A percentile compares a stretch with the other conserved stretches of the same genome.
These are phyloP conservation scores for Hylyphantes graminicola DNA, from an alignment of 1,140 invertebrate species.

Conservation along the genomic window DNA sequence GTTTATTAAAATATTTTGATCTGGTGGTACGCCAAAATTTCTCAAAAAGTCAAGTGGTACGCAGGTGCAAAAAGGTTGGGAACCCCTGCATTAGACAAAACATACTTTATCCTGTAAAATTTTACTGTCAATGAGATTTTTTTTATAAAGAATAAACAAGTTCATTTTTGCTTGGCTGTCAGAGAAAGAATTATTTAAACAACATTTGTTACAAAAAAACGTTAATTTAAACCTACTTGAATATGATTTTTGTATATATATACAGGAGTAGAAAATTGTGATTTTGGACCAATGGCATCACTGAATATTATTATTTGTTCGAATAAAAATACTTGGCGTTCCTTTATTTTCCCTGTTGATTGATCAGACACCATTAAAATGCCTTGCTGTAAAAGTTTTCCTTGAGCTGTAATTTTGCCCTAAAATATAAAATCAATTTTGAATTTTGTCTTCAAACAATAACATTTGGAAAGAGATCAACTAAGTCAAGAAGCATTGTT, in stretches of 20 bases:
- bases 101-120: too few species aligned
- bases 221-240: conserved; percentile 77
- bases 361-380: conserved; percentile 84
- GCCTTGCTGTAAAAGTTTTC: conserved; percentile 93
- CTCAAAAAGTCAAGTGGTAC: too few species aligned
- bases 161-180: too few species aligned
- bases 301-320: conserved; percentile 98
- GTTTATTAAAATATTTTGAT: too few species aligned
- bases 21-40: too few species aligned
- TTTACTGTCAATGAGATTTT: too few species aligned
- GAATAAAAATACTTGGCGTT: conserved; percentile 97
- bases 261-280: conserved; percentile 93
- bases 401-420: conserved; percentile 98
- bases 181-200: conserved; percentile 3
- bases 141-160: too few species aligned
- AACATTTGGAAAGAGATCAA: background rate
- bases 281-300: conserved; percentile 92
- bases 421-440: conserved; percentile 68
- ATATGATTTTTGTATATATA: conserved; percentile 98
- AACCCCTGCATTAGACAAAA: too few species aligned
- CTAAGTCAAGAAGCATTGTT: background rate
- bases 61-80: too few species aligned
- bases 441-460: conserved; percentile 10
- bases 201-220: conserved; percentile 49
- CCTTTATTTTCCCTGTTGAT: conserved; percentile 76